Evolutionary conservation across 2,797 vertebrate species (phyloP).

Genomic region (Takifugu rubripes): DNA sequence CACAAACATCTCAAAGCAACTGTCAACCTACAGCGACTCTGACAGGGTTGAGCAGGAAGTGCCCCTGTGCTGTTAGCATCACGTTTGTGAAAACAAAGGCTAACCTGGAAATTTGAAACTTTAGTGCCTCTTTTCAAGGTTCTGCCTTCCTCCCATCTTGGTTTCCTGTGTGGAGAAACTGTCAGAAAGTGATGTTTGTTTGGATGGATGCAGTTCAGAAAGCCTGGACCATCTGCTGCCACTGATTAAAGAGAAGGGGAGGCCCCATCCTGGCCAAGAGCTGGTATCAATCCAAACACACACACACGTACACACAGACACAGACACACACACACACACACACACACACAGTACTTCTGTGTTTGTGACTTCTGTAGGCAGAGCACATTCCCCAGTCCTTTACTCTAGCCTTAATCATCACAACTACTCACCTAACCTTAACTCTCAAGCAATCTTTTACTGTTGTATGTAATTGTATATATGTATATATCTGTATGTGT

Average conservation of each 20-base stretch:
- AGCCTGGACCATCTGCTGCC: not conserved
- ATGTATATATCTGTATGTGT: constrained; percentile 7
- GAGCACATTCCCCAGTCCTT: not conserved
- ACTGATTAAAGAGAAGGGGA: not conserved
- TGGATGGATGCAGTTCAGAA: too few relatives aligned
- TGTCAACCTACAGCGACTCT: constrained; percentile 40
- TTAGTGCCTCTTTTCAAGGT: too few relatives aligned
- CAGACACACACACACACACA: constrained; percentile 9
- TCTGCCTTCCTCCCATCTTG: too few relatives aligned
- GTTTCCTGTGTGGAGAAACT: too few relatives aligned
- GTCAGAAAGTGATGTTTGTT: too few relatives aligned
- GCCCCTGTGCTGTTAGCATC: too few relatives aligned
- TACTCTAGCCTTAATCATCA: too few relatives aligned
- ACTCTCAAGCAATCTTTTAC: too few relatives aligned
- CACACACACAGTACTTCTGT: constrained; percentile 5
- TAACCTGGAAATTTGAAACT: too few relatives aligned
- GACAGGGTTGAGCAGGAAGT: too few relatives aligned
- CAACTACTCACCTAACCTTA: too few relatives aligned
- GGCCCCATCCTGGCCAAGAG: not conserved
- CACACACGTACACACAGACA: constrained; percentile 4
- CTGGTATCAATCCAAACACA: not conserved
- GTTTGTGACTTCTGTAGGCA: not conserved
- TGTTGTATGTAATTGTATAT: not conserved
- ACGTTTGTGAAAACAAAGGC: too few relatives aligned
- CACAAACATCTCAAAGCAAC: constrained; percentile 69